Evolutionary conservation across 2,797 vertebrate species (phyloP).

Genomic region (Allenopithecus nigroviridis): DNA sequence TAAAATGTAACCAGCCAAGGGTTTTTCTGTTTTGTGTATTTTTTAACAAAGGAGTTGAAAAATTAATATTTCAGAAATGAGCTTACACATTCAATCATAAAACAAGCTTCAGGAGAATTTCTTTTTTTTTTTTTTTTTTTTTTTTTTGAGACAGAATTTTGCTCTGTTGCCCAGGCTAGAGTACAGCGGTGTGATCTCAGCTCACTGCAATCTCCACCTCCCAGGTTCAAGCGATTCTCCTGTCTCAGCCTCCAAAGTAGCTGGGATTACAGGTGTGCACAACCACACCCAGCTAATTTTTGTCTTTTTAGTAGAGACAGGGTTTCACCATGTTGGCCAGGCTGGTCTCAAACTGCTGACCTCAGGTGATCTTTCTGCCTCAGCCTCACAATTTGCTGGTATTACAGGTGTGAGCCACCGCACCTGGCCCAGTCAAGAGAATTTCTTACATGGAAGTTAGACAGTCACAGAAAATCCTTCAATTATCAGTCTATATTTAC

Average conservation of each 20-base stretch:
- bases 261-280: not conserved
- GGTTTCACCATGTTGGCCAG: not conserved
- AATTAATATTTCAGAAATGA: not conserved
- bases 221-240: not conserved
- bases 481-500: not conserved
- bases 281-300: not conserved
- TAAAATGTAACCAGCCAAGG: not conserved
- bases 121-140: not conserved
- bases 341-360: not conserved
- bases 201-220: not conserved
- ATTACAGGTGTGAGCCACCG: not conserved
- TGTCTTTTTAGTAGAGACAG: not conserved
- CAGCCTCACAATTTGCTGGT: not conserved
- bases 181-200: not conserved
- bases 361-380: not conserved
- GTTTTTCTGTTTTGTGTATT: not conserved
- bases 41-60: not conserved
- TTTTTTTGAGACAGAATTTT: not conserved
- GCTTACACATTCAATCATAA: not conserved
- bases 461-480: conserved; percentile 22
- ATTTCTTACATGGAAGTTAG: not conserved
- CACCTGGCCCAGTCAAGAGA: not conserved
- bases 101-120: conserved; percentile 13
- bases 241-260: not conserved
- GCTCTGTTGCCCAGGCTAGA: not conserved